These are phyloP conservation scores for Vidua macroura DNA, from an alignment of 2,113 vertebrate species.

Conservation along the genomic window DNA sequence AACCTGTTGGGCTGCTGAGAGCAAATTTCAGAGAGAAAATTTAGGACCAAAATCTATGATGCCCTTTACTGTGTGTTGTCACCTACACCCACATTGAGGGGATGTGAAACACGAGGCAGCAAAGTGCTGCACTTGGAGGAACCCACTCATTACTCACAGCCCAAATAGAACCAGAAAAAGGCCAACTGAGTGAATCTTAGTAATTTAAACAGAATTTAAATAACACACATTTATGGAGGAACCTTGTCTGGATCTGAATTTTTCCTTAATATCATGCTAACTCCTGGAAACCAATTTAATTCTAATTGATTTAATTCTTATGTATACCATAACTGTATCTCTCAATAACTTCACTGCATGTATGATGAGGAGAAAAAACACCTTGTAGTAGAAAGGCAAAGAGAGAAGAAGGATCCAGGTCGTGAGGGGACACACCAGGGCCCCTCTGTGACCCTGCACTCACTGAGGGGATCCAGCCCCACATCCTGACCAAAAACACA, in stretches of 20 bases:
- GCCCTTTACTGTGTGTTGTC: background rate
- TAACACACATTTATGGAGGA: background rate
- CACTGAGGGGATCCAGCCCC: background rate
- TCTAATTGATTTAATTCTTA: background rate
- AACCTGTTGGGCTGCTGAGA: background rate
- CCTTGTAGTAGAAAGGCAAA: background rate
- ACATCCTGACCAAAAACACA: background rate
- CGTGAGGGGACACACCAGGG: background rate
- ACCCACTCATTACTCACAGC: background rate
- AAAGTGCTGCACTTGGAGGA: background rate
- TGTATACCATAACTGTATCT: background rate
- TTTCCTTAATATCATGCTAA: background rate
- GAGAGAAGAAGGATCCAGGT: background rate
- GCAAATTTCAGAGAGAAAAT: background rate
- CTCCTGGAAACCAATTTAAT: background rate
- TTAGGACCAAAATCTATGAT: background rate
- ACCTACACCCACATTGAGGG: fast-evolving
- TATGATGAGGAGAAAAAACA: background rate
- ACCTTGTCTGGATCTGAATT: background rate
- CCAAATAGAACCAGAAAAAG: background rate
- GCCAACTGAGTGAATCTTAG: background rate
- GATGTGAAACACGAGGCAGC: background rate
- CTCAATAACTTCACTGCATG: background rate
- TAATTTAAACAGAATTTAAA: background rate
- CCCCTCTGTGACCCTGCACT: no score